Conservation (phyloP, 2,113 vertebrate species). For the Phylloscopus trochilus region DNA sequence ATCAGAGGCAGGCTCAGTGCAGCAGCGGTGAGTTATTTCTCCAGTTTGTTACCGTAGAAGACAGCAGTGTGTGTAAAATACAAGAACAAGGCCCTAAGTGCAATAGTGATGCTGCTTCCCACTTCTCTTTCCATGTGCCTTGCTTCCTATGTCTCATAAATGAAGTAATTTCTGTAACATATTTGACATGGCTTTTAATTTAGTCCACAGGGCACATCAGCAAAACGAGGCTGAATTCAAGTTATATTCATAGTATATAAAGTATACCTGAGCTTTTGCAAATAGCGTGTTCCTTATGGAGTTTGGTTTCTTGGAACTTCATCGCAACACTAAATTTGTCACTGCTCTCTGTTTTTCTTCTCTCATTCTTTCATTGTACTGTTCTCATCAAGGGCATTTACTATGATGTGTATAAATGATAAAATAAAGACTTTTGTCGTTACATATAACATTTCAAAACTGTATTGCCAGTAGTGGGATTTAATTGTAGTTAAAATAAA, state of each 20-base stretch:
- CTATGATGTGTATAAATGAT: rapidly evolving
- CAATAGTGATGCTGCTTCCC: rapidly evolving
- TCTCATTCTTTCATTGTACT: background rate
- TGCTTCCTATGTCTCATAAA: rapidly evolving
- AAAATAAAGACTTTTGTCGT: background rate
- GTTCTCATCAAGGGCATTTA: background rate
- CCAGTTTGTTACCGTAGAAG: background rate
- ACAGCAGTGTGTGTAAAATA: rapidly evolving
- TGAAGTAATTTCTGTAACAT: rapidly evolving
- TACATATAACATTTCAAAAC: rapidly evolving
- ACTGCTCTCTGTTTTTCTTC: rapidly evolving
- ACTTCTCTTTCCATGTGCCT: rapidly evolving
- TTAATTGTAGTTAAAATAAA: background rate
- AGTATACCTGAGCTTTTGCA: rapidly evolving
- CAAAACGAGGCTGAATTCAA: background rate
- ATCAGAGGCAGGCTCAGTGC: background rate
- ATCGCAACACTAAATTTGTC: rapidly evolving
- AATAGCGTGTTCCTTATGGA: rapidly evolving
- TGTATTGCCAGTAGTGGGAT: rapidly evolving
- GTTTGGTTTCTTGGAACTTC: background rate
- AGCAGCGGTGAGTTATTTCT: background rate
- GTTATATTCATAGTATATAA: rapidly evolving
- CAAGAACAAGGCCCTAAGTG: rapidly evolving
- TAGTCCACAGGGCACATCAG: background rate
- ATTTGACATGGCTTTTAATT: background rate